Evolutionary conservation across 1,140 invertebrate genomes (phyloP), one percentile per base, ranked within the genome.

Genomic region (Zaprionus vittiger): DNA sequence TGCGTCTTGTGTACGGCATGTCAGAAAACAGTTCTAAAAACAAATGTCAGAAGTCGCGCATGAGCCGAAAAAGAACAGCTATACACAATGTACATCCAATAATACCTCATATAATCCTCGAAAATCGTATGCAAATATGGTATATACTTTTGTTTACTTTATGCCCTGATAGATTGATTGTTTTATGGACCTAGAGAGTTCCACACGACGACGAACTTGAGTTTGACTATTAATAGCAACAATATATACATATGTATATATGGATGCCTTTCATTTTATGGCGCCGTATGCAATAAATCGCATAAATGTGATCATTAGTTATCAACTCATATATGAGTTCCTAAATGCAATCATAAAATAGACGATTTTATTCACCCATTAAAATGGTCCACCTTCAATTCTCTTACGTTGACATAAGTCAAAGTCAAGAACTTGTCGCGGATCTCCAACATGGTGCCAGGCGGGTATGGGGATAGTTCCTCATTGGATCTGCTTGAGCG

Each of bases 271-370:
- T 28, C 67, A 28, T 64, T 61, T 68, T 55, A 76, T 85, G 38
- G 82, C 83, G 84, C 73, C 83, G 83, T 87, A 80, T 87, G 83
- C 83, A 87, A 89, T 89, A 89, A 84, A 89, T 89, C 79, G 66
- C 28, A 41, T 44, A 73, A 80, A 75, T 76, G 54, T 80, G 77
- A 80, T 73, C 80, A 77, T 78, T 54, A 72, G 69, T 80, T 11
- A 12, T 5, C 20, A 62, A 28, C 4, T 54, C 54, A 34, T 76
- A 65, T 47, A 57, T 38, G 5, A 4, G 31, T 62, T 59, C 37
- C 81, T 79, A 76, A 78, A 71, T 62, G 63, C 61, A 37, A 56
- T 47, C 73, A 73, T 89, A 80, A 89, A 64, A 31, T 47, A 37
- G 52, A n/a, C 22, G 57, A 74, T 85, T 89, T 90, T 85, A 85